phyloP scores from a whole-genome alignment of 2,888 invertebrate genomes.

The Coelogynopora nodosa region DNA sequence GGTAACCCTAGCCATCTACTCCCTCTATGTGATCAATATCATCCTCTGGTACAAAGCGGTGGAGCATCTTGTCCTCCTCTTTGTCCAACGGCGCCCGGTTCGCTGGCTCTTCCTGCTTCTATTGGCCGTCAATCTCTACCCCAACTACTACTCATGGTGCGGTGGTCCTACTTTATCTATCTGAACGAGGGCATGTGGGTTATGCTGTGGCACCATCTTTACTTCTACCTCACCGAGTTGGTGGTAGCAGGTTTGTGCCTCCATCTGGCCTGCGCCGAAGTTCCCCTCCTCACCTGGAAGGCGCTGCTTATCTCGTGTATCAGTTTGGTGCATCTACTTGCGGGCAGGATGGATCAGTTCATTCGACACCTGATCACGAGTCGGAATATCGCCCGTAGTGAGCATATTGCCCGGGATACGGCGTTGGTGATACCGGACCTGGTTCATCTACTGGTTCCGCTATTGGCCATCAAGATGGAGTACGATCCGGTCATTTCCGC shows the following conservation, averaged over 20 bases:
- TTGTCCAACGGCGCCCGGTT: neutral
- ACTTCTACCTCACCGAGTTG: slow-evolving; percentile 58
- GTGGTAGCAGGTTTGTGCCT: slow-evolving; percentile 55
- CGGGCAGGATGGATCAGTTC: slow-evolving; percentile 58
- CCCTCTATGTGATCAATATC: neutral
- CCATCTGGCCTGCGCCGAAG: slow-evolving; percentile 53
- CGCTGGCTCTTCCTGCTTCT: slow-evolving; percentile 51
- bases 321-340: slow-evolving; percentile 56
- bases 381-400: slow-evolving; percentile 41
- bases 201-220: slow-evolving; percentile 51
- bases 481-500: neutral
- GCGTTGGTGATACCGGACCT: slow-evolving; percentile 18
- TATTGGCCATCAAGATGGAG: neutral
- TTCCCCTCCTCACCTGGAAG: slow-evolving; percentile 55
- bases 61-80: neutral
- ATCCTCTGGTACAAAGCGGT: slow-evolving; percentile 35
- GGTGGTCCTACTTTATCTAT: slow-evolving; percentile 60
- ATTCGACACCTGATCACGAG: slow-evolving; percentile 50
- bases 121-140: slow-evolving; percentile 56
- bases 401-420: neutral
- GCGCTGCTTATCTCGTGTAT: slow-evolving; percentile 55
- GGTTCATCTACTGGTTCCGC: neutral
- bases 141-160: slow-evolving; percentile 61
- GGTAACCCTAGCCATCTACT: neutral
- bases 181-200: slow-evolving; percentile 55